Base-by-base conservation (phyloP, 2,113 vertebrate genomes). In the Pipa parva region DNA sequence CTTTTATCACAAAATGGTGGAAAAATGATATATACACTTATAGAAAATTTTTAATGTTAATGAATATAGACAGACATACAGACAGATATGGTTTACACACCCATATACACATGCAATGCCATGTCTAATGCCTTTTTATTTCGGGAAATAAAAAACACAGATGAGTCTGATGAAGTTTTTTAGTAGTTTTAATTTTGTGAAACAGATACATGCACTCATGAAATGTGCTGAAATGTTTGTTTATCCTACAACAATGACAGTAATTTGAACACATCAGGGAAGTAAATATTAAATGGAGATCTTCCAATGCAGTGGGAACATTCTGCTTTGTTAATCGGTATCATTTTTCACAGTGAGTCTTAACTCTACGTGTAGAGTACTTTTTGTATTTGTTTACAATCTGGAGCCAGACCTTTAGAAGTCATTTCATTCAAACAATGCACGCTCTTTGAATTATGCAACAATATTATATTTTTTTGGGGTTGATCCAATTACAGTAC, bases 401-500 rank as follows among this genome's bases (percentile, higher is more conserved):
- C 29, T 9, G 36, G n/a, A 26, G 21, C 27, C n/a, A 52, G 51
- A 42, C 54, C 12, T 37, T 36, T 58, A n/a, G 11, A 59, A 37
- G 8, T 22, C 28, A 8, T 50, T 52, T 60, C 5, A 60, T 22
- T 69, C 22, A 60, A 57, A 51, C 48, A 54, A 24, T 8, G 8
- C 27, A 52, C 54, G 39, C 51, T 18, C 57, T 39, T 48, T 60
- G 33, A 17, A 27, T 69, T 60, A 33, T 29, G 65, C 26, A 54
- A 60, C 48, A 59, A 29, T 52, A 50, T 9, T 51, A 59, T 69
- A 52, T 36, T 3, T 24, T 21, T 25, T 27, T 51, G 65, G 57
- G 5, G 20, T 60, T 8, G 4, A 4, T 60, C 31, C 57, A 22
- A 65, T 36, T 26, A 51, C 7, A n/a, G 31, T 60, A 33, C 31